Percentiles rank a stretch among this genome's conserved stretches.
Evolutionary conservation across 1,140 invertebrate species (phyloP).

Genomic region (Rhagoletis pomonella): DNA sequence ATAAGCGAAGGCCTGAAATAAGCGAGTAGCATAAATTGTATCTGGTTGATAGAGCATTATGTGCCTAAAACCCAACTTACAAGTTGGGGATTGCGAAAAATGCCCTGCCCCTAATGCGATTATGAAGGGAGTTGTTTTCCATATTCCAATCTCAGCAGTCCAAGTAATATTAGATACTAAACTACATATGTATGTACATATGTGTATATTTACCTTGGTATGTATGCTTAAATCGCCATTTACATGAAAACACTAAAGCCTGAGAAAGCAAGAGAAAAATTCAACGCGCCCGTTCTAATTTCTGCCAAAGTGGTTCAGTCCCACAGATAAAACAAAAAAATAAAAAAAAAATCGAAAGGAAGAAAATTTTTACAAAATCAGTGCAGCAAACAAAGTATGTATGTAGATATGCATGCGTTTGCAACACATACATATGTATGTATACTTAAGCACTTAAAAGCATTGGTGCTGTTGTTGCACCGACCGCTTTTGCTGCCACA

Average conservation of each 20-base stretch:
- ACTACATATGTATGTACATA: too few relatives aligned
- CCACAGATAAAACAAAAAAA: conserved; percentile 1
- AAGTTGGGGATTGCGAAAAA: too few relatives aligned
- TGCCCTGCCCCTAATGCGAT: too few relatives aligned
- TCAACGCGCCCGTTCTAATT: background rate
- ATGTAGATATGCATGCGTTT: background rate
- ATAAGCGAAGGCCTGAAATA: too few relatives aligned
- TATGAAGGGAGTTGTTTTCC: too few relatives aligned
- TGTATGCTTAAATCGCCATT: background rate
- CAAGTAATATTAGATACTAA: too few relatives aligned
- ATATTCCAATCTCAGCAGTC: too few relatives aligned
- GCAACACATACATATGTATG: background rate
- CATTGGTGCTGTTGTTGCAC: background rate
- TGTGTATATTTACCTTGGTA: too few relatives aligned
- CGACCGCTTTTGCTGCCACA: background rate
- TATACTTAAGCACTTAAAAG: conserved; percentile 33
- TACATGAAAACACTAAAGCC: background rate
- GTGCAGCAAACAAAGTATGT: background rate
- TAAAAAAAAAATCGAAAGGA: background rate
- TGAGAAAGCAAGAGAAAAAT: background rate
- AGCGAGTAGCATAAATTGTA: too few relatives aligned
- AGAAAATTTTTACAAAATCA: background rate
- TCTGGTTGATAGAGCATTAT: too few relatives aligned
- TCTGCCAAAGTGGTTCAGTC: conserved; percentile 12
- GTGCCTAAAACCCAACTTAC: too few relatives aligned